phyloP scores from a whole-genome alignment of 2,888 invertebrate genomes.

The Liopterus haemorrhoidalis region DNA sequence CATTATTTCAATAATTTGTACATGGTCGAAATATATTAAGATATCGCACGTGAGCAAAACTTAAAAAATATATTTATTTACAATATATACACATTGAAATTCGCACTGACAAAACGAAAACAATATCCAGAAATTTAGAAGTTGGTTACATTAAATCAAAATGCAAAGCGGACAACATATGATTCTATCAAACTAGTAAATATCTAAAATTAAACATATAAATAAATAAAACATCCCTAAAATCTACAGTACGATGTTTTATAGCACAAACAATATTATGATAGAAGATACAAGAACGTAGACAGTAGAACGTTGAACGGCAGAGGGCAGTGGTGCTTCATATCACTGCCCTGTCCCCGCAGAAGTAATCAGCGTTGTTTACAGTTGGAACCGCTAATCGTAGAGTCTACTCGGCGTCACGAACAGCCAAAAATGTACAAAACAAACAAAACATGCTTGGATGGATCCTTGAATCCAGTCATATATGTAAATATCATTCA shows the following conservation, averaged over 20 bases:
- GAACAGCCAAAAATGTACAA: neutral
- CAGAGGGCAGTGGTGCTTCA: neutral
- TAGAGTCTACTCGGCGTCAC: neutral
- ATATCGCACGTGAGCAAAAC: conserved; percentile 15
- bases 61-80: conserved; percentile 22
- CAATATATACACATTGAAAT: conserved; percentile 21
- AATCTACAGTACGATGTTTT: conserved; percentile 18
- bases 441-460: conserved; percentile 13
- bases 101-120: conserved; percentile 12
- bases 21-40: conserved; percentile 15
- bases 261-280: conserved; percentile 12
- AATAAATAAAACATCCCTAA: conserved; percentile 23
- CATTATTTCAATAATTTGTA: conserved; percentile 15
- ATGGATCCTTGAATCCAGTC: conserved; percentile 12
- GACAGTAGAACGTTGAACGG: neutral
- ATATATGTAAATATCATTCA: neutral
- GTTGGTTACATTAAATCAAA: neutral
- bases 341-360: neutral
- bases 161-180: conserved; percentile 15
- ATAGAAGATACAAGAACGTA: neutral
- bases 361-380: neutral
- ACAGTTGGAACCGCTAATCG: conserved; percentile 1
- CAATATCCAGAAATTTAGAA: conserved; percentile 1
- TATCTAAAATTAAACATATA: conserved; percentile 15
- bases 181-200: conserved; percentile 5